Percentiles rank a stretch among this genome's conserved stretches.
phyloP scores from a whole-genome alignment of 2,888 invertebrate genomes.

The Trisateles emortualis region DNA sequence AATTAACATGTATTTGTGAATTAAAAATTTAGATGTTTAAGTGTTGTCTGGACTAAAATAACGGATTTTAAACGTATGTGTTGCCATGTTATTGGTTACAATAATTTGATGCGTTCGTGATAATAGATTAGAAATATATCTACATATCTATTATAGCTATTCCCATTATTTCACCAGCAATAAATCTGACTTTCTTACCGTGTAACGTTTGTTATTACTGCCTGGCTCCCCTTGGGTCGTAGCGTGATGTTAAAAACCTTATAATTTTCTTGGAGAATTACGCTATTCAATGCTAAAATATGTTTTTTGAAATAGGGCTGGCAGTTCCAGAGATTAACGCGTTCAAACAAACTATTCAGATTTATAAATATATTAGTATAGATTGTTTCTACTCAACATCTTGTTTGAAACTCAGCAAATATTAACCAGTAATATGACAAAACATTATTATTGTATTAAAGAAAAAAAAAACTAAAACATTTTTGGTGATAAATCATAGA shows the following conservation, averaged over 20 bases:
- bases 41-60: constrained; percentile 69
- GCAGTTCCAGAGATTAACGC: too few species aligned
- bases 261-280: too few species aligned
- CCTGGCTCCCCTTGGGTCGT: too few species aligned
- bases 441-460: constrained; percentile 40
- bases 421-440: constrained; percentile 53
- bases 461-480: constrained; percentile 44
- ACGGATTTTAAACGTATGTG: constrained; percentile 58
- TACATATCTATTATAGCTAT: too few species aligned
- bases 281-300: too few species aligned
- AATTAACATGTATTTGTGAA: constrained; percentile 45
- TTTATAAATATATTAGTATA: too few species aligned
- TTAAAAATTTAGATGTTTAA: constrained; percentile 57
- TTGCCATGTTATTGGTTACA: constrained; percentile 83
- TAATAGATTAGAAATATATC: constrained; percentile 65
- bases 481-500: constrained; percentile 59
- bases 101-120: constrained; percentile 68
- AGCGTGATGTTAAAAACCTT: too few species aligned
- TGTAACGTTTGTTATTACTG: too few species aligned
- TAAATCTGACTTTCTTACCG: too few species aligned
- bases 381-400: constrained; percentile 43
- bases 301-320: too few species aligned
- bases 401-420: constrained; percentile 66
- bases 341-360: too few species aligned
- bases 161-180: too few species aligned